phyloP scores from a whole-genome alignment of 2,113 vertebrate species.

The Microtus oregoni region DNA sequence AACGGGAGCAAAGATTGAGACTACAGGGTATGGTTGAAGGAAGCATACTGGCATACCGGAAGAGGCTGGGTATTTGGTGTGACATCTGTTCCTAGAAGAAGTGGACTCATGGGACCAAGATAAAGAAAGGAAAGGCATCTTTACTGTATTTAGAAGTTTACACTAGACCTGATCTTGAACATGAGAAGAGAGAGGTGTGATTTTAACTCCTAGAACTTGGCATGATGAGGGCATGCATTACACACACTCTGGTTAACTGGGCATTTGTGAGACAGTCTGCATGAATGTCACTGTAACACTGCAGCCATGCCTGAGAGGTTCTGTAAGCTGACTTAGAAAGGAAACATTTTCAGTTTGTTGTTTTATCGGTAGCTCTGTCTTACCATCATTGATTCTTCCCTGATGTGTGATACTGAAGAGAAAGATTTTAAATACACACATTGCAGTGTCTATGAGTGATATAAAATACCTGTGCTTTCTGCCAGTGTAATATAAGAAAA shows the following conservation, averaged over 20 bases:
- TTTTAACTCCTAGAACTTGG: conserved; percentile 20
- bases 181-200: conserved; percentile 25
- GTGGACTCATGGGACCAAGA: background rate
- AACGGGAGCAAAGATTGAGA: background rate
- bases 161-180: background rate
- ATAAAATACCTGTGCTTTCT: background rate
- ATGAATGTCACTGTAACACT: background rate
- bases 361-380: background rate
- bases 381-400: background rate
- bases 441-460: background rate
- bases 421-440: background rate
- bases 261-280: background rate
- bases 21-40: accelerated
- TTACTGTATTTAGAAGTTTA: background rate
- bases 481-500: background rate
- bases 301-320: background rate
- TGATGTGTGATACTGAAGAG: background rate
- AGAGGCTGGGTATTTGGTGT: background rate
- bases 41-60: background rate
- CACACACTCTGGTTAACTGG: background rate
- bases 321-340: conserved; percentile 14
- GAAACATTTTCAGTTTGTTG: background rate
- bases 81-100: background rate
- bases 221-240: background rate
- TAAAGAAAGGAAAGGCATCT: background rate